A percentile compares a stretch with the other conserved stretches of the same genome.
Conservation (phyloP, 2,113 vertebrate species). For the Uria lomvia region DNA sequence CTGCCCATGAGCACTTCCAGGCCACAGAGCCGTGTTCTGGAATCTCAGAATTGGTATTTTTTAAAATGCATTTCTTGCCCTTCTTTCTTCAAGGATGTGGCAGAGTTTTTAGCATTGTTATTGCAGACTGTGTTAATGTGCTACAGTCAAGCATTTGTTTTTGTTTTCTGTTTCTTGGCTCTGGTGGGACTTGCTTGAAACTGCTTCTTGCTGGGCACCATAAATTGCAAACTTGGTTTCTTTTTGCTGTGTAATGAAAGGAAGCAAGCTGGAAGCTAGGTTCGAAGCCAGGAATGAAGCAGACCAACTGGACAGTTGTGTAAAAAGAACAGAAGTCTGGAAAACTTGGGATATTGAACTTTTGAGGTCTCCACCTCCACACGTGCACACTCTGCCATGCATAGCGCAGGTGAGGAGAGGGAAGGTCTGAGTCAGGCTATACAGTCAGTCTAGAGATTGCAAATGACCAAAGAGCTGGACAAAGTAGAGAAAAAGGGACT, state of each 20-base stretch:
- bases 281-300: not conserved
- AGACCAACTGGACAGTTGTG: not conserved
- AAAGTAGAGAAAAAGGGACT: not conserved
- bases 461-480: not conserved
- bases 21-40: not conserved
- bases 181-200: not conserved
- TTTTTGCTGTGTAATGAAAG: not conserved
- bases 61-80: not conserved
- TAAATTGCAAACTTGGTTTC: not conserved
- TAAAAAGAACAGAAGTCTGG: not conserved
- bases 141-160: not conserved
- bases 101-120: not conserved
- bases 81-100: not conserved
- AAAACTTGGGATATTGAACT: not conserved
- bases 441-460: not conserved
- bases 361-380: not conserved
- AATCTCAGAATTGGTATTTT: not conserved
- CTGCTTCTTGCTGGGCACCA: not conserved
- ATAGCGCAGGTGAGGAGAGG: not conserved
- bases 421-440: not conserved
- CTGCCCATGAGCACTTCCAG: not conserved
- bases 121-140: not conserved
- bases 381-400: fast-evolving
- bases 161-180: not conserved
- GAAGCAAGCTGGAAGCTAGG: not conserved